Evolutionary conservation across 2,888 invertebrate species (phyloP).

Genomic region (Busseola fusca): DNA sequence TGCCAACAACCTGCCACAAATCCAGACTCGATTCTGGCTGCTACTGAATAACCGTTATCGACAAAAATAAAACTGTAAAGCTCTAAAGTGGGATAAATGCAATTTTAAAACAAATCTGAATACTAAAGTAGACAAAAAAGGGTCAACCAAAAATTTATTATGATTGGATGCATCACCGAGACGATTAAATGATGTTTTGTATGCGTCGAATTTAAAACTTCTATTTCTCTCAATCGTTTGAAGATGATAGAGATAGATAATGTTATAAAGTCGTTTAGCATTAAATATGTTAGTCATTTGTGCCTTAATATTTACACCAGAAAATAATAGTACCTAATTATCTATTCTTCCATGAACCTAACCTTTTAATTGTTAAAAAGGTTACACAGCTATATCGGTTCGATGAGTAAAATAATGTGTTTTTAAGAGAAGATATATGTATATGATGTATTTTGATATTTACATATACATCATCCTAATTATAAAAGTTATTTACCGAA

Average conservation of each 20-base stretch:
- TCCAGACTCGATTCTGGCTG: too few relatives aligned
- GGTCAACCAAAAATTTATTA: not conserved
- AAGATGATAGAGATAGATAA: not conserved
- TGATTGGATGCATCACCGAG: not conserved
- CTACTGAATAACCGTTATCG: not conserved
- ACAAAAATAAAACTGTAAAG: not conserved
- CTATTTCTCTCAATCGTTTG: not conserved
- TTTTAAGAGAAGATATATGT: too few relatives aligned
- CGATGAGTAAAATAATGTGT: conserved; percentile 5
- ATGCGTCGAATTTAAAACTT: not conserved
- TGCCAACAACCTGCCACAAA: not conserved
- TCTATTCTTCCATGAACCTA: not conserved
- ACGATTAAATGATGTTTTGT: not conserved
- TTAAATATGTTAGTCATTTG: not conserved
- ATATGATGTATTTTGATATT: too few relatives aligned
- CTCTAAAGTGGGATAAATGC: not conserved
- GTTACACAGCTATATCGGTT: not conserved
- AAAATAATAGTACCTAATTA: not conserved
- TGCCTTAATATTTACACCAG: too few relatives aligned
- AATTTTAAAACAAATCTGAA: conserved; percentile 4
- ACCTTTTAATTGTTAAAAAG: not conserved
- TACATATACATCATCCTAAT: too few relatives aligned
- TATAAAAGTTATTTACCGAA: not conserved
- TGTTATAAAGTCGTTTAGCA: not conserved
- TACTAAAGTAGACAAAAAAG: not conserved